phyloP scores from a whole-genome alignment of 2,797 vertebrate species.

The Tokudaia tokunoshimensis region DNA sequence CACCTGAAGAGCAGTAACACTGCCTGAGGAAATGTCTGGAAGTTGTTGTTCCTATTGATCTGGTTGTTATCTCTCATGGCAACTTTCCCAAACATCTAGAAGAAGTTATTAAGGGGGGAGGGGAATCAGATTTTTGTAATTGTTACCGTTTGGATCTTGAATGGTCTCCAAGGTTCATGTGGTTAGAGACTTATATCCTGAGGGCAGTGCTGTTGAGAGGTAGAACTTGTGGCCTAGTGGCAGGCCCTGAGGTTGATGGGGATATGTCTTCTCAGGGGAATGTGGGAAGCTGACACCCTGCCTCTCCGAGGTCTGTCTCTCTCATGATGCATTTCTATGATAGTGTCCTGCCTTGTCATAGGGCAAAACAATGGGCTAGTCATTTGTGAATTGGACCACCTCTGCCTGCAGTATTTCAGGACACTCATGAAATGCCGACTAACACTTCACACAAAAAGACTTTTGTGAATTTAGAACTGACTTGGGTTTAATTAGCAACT shows the following conservation, averaged over 20 bases:
- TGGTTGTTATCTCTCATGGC: slow-evolving; percentile 98
- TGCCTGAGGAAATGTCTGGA: slow-evolving; percentile 98
- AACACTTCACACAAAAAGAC: not conserved
- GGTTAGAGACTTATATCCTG: not conserved
- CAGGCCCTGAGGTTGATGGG: not conserved
- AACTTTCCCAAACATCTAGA: slow-evolving; percentile 98
- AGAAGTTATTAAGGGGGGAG: slow-evolving; percentile 38
- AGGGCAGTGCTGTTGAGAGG: not conserved
- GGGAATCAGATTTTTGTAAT: slow-evolving; percentile 2
- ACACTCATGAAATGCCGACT: not conserved
- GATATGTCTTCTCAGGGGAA: not conserved
- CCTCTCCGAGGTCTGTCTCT: not conserved
- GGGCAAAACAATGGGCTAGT: not conserved
- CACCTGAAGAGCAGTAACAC: slow-evolving; percentile 98
- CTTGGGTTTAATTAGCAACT: not conserved
- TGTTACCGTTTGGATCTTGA: not conserved
- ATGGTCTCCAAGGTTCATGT: not conserved
- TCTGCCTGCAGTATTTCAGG: not conserved
- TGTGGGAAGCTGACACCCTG: too few species aligned
- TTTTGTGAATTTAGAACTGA: slow-evolving; percentile 35
- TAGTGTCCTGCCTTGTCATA: not conserved
- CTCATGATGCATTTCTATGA: not conserved
- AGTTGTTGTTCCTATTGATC: slow-evolving; percentile 99
- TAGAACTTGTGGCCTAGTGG: too few species aligned
- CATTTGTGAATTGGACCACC: not conserved